A percentile compares a stretch with the other conserved stretches of the same genome.
Conservation (phyloP, 2,113 vertebrate species). For the Oxygymnocypris stewartii region DNA sequence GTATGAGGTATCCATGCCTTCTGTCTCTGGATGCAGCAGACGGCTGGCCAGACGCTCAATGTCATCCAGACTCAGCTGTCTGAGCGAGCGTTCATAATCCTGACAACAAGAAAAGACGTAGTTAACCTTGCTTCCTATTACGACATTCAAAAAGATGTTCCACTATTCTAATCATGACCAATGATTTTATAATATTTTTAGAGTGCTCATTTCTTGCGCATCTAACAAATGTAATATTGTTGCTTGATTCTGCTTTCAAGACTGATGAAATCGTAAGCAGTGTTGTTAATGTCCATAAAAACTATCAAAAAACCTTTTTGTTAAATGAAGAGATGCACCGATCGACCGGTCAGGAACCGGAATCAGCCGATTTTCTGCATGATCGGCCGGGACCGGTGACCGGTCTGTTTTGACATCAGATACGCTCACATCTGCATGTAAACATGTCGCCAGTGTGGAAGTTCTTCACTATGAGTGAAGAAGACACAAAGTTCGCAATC, state of each 20-base stretch:
- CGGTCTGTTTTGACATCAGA: no score
- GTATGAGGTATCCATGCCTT: slow-evolving; percentile 80
- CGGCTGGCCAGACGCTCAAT: slow-evolving; percentile 87
- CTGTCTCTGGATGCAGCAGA: slow-evolving; percentile 83
- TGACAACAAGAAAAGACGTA: slow-evolving; percentile 48
- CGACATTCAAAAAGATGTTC: background rate
- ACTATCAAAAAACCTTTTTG: background rate
- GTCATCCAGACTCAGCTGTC: slow-evolving; percentile 87
- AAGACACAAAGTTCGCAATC: no score
- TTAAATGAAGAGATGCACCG: background rate
- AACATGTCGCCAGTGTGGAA: no score
- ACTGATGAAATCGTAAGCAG: background rate
- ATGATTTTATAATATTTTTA: background rate
- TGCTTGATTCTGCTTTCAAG: background rate
- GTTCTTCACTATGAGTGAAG: no score
- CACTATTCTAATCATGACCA: background rate
- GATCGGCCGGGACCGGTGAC: no score
- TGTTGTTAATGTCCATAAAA: background rate
- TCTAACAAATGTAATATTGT: background rate
- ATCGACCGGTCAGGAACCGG: no score
- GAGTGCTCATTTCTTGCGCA: background rate
- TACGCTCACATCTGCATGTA: no score
- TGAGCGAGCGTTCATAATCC: slow-evolving; percentile 88
- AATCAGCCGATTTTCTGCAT: no score
- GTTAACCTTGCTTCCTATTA: background rate